Conservation (phyloP, 2,797 vertebrate genomes). For the Nannoperca obscura region DNA sequence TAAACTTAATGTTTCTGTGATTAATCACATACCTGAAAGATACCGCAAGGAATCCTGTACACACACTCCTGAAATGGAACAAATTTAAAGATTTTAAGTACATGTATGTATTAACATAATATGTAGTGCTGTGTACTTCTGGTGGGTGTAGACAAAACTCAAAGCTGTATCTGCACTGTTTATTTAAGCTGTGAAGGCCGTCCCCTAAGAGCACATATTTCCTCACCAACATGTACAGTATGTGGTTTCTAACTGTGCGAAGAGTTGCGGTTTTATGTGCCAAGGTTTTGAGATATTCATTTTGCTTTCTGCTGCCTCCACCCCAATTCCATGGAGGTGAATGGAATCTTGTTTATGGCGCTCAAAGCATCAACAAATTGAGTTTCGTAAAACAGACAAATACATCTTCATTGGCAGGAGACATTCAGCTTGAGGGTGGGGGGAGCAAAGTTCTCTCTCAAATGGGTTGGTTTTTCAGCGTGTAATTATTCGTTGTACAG, state of each 20-base stretch:
- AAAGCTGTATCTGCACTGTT: background rate
- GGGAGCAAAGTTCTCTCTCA: background rate
- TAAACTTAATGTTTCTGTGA: background rate
- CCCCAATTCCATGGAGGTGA: background rate
- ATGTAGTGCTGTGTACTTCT: background rate
- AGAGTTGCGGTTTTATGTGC: background rate
- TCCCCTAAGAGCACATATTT: background rate
- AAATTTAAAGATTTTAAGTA: background rate
- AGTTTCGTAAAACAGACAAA: background rate
- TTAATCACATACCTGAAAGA: background rate
- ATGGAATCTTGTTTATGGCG: slow-evolving; percentile 5
- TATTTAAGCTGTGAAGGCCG: background rate
- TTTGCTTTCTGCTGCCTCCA: slow-evolving; percentile 1
- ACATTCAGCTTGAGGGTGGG: background rate
- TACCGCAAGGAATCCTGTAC: background rate
- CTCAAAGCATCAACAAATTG: background rate
- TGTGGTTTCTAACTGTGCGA: background rate
- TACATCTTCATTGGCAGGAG: background rate
- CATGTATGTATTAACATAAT: background rate
- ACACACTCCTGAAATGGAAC: background rate
- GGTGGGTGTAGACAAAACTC: background rate
- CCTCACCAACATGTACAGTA: background rate
- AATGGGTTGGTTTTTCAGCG: background rate
- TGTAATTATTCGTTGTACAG: background rate
- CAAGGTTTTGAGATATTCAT: background rate